These are phyloP conservation scores for Aradophagus sp. DNA, from an alignment of 1,140 invertebrate genomes.

Conservation along the genomic window DNA sequence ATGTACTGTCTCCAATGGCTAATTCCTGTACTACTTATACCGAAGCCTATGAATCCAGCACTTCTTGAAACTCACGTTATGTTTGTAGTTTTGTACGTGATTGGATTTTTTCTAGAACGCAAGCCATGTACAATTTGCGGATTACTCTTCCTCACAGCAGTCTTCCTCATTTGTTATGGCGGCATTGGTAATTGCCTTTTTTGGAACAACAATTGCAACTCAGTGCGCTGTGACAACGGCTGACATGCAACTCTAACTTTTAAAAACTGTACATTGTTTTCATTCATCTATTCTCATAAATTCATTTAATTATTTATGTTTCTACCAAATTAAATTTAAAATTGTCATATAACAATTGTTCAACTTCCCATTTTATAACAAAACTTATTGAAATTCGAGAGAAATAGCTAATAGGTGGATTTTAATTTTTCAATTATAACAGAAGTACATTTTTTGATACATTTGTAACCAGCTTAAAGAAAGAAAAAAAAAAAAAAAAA, in stretches of 20 bases:
- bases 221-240: constrained; percentile 82
- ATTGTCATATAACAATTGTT: no score
- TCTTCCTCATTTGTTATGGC: constrained; percentile 96
- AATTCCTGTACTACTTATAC: constrained; percentile 96
- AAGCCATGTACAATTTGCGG: constrained; percentile 98
- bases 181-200: constrained; percentile 95
- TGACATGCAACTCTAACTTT: constrained; percentile 45
- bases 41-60: constrained; percentile 96
- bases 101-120: constrained; percentile 94
- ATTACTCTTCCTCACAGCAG: constrained; percentile 92
- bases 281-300: not conserved
- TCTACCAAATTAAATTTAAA: no score
- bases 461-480: no score
- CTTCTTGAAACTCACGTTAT: constrained; percentile 96
- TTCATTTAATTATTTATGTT: not conserved
- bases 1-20: constrained; percentile 99
- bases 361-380: no score
- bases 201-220: constrained; percentile 87
- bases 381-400: no score
- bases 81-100: constrained; percentile 95
- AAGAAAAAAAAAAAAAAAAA: no score
- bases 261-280: constrained; percentile 20
- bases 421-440: no score
- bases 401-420: no score
- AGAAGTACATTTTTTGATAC: no score